A percentile compares a stretch with the other conserved stretches of the same genome.
These are phyloP conservation scores for Polietes domitor DNA, from an alignment of 2,888 invertebrate species.

Conservation along the genomic window DNA sequence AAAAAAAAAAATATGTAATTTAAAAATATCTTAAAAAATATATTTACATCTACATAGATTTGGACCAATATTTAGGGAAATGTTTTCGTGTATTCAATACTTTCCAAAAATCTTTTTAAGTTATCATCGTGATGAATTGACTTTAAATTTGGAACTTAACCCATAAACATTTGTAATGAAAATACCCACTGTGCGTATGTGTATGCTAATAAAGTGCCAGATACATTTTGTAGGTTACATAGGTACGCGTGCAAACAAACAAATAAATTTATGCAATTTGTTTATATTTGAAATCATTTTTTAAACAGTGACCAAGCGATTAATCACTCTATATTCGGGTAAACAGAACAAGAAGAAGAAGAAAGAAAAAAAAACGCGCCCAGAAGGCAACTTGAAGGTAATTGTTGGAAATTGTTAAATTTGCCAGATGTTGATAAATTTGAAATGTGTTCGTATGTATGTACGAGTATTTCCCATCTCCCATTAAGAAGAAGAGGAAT, in stretches of 20 bases:
- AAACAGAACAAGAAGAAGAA: not conserved
- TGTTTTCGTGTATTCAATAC: too few relatives aligned
- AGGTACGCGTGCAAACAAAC: too few relatives aligned
- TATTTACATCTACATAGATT: too few relatives aligned
- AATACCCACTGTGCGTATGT: not conserved
- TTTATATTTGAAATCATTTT: conserved; percentile 17
- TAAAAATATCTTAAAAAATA: too few relatives aligned
- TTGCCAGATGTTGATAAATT: conserved; percentile 1
- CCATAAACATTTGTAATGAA: too few relatives aligned
- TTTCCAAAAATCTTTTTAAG: too few relatives aligned
- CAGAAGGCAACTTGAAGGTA: not conserved
- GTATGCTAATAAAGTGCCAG: not conserved
- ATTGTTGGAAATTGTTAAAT: not conserved
- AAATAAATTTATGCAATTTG: not conserved
- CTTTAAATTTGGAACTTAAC: too few relatives aligned
- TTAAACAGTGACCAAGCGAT: not conserved
- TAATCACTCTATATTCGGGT: not conserved
- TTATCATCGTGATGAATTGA: too few relatives aligned
- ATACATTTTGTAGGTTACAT: conserved; percentile 2
- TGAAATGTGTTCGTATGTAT: too few relatives aligned
- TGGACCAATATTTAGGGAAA: too few relatives aligned
- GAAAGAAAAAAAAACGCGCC: not conserved
- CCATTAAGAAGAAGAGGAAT: not conserved
- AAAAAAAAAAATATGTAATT: too few relatives aligned
- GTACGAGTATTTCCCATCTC: too few relatives aligned